Base-by-base conservation (phyloP, 2,888 invertebrate species). In the Zootermopsis nevadensis region DNA sequence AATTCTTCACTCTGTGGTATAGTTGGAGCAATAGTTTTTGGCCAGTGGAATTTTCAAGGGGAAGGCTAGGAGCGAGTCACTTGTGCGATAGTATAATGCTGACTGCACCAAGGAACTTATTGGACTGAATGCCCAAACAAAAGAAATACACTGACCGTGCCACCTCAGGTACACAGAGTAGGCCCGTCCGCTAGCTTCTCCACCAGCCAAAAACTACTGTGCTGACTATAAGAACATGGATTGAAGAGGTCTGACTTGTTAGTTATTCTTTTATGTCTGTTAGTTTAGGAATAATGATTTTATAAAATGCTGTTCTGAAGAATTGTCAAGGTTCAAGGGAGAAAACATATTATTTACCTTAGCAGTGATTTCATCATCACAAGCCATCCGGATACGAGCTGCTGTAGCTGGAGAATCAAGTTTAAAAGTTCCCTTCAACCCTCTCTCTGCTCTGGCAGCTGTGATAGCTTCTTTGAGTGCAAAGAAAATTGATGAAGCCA, bases 391-490 rank as follows among this genome's bases (percentile, higher is more conserved):
- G 87, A 99, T 97, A 84, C 94, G 92, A 35, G 96, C 97, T 0
- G 96, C 93, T 0, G 98, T 98, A 0, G 98, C 97, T 6, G 98
- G 99, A 7, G 97, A 93, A 87, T 96, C 93, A 0, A 97, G 89
- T 66, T 90, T 89, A 88, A 96, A 97, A 35, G 91, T 89, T 0
- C 88, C 88, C 7, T 89, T 88, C 6, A 93, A 90, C 1, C 94
- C 95, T 53, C 93, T 92, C 84, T 97, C 96, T 27, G 89, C 88
- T 33, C 98, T 92, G 0, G 97, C 96, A 0, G 95, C 94, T 86
- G 92, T 91, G 82, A 99, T 94, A 0, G 98, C 98, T 87, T 95
- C 94, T 88, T 95, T 95, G 85, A 98, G 96, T 0, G 98, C 98
- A 88, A 97, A 98, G 89, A 96, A 96, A 0, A 93, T 94, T 0